Evolutionary conservation across 2,888 invertebrate species (phyloP), one percentile per base, ranked within the genome.

Genomic region (Steinernema carpocapsae): DNA sequence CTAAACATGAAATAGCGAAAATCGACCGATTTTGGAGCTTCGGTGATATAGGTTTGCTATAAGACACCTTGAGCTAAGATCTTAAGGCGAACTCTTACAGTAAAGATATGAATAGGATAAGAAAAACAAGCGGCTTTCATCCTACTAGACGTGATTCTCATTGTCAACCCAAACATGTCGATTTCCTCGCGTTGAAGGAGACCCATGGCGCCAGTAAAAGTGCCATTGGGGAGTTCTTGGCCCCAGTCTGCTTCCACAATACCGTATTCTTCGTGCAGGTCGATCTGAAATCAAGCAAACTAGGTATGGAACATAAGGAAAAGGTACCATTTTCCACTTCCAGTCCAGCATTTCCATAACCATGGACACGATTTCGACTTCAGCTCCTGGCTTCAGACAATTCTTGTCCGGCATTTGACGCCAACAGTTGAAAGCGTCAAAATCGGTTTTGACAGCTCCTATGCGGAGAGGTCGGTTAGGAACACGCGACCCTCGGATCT

Each of bases 391-490:
- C 72, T 80, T 80, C 0, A 72, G 70, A 52, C 81, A 81, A 0
- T 12, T 14, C 71, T 70, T 59, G 32, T 51, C 76, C 10, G 82
- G 82, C 71, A 82, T 59, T 14, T 75, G 59, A 10, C 82, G 80
- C 72, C 79, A 82, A 72, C 82, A 82, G 70, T 80, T 81, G 77
- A 80, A 81, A 2, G 82, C 82, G 72, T 82, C 82, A 1, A 79
- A 79, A 64, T 79, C 79, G 74, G 80, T 78, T 59, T 81, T 79
- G 45, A 82, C 79, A 14, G 78, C 64, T 0, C 82, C 82, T 10
- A 82, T 79, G 22, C 80, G 78, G 19, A 82, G 70, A 10, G 82
- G 82, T 48, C 81, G 75, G 46, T 80, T 26, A 12, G 56, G 56
- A 22, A 26, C 56, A 14, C 26, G 14, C 56, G 26, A 24, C 2